Percentiles rank a stretch among this genome's conserved stretches.
Evolutionary conservation across 2,113 vertebrate genomes (phyloP).

Genomic region (Eira barbara): DNA sequence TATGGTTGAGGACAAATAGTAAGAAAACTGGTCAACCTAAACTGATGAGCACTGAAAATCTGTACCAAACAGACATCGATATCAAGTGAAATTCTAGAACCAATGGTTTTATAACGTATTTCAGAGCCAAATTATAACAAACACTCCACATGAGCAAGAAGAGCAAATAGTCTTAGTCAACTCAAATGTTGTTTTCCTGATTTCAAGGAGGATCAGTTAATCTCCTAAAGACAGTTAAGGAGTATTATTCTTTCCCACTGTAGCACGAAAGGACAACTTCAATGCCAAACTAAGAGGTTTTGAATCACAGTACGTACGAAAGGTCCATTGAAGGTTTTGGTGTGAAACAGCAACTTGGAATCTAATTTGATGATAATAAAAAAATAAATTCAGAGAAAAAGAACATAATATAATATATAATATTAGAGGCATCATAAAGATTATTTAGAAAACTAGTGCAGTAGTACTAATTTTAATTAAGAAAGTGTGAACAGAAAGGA

Average conservation of each 20-base stretch:
- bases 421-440: not conserved
- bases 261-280: not conserved
- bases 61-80: not conserved
- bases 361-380: not conserved
- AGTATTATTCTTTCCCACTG: not conserved
- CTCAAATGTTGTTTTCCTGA: constrained; percentile 19
- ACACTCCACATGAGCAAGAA: not conserved
- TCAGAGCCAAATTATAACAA: not conserved
- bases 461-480: not conserved
- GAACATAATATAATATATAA: no score
- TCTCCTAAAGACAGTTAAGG: constrained; percentile 11
- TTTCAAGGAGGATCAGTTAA: not conserved
- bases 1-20: not conserved
- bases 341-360: not conserved
- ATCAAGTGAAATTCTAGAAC: constrained; percentile 8
- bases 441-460: not conserved
- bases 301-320: not conserved
- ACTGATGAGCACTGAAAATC: not conserved
- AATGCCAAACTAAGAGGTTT: not conserved
- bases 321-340: not conserved
- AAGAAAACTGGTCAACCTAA: not conserved
- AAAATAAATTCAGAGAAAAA: constrained; percentile 17
- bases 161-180: not conserved
- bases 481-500: not conserved
- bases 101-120: constrained; percentile 21